Conservation (phyloP, 1,140 invertebrate genomes). For the Formica exsecta region DNA sequence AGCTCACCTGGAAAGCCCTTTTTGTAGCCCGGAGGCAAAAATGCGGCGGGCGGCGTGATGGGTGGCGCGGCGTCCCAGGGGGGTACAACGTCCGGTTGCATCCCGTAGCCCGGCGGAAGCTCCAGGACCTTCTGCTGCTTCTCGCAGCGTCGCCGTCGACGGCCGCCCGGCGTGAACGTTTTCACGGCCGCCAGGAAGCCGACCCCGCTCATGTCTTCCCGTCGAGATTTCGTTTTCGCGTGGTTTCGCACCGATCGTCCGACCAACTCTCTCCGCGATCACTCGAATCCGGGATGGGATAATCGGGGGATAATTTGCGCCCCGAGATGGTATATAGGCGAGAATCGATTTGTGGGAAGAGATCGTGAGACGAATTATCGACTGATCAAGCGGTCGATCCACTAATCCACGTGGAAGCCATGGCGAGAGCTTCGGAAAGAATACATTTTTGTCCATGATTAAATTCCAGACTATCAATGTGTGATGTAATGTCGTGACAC, state of each 20-base stretch:
- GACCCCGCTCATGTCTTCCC: constrained; percentile 87
- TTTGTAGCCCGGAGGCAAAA: constrained; percentile 88
- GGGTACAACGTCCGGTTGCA: constrained; percentile 87
- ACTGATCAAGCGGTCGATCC: constrained; percentile 8
- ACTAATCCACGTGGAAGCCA: constrained; percentile 7
- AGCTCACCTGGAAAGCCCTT: constrained; percentile 85
- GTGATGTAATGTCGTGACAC: background rate
- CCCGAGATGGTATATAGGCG: background rate
- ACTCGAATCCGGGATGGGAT: background rate
- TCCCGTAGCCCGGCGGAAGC: constrained; percentile 86
- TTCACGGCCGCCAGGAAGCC: constrained; percentile 89
- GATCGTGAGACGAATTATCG: background rate
- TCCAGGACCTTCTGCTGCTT: constrained; percentile 88
- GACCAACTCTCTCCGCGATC: background rate
- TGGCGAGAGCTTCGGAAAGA: constrained; percentile 28
- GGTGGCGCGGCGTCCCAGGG: constrained; percentile 88
- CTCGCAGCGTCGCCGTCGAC: constrained; percentile 88
- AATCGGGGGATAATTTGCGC: background rate
- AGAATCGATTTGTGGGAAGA: background rate
- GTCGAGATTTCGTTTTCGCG: constrained; percentile 60
- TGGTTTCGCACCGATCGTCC: background rate
- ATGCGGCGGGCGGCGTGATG: constrained; percentile 90
- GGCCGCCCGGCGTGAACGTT: constrained; percentile 89
- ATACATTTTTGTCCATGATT: constrained; percentile 8
- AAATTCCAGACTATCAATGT: background rate